These are phyloP conservation scores for Melanotaenia parkinsoni DNA, from an alignment of 2,797 vertebrate species.

Conservation along the genomic window DNA sequence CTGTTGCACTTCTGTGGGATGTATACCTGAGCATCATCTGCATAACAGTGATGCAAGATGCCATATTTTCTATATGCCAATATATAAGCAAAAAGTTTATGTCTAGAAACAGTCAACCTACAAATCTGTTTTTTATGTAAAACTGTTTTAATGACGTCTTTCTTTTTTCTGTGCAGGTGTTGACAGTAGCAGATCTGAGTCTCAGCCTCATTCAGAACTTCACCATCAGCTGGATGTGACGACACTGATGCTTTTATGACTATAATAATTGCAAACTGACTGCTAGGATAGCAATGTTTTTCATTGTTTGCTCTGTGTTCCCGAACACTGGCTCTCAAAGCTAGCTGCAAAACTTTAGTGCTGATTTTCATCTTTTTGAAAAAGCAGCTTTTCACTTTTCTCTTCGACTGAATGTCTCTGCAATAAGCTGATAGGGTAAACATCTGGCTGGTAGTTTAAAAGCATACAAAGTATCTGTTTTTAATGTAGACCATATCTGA, in stretches of 20 bases:
- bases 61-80: not conserved
- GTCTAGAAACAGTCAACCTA: not conserved
- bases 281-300: not conserved
- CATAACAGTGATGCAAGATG: not conserved
- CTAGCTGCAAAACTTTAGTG: not conserved
- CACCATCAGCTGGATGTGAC: conserved; percentile 86
- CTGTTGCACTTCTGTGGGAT: too few species aligned
- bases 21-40: too few species aligned
- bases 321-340: not conserved
- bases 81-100: not conserved
- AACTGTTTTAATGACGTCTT: not conserved
- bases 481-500: not conserved
- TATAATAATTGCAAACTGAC: not conserved
- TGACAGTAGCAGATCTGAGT: conserved; percentile 80
- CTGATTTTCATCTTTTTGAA: not conserved
- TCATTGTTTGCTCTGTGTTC: conserved; percentile 1
- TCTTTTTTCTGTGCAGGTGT: conserved; percentile 73
- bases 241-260: not conserved
- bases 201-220: conserved; percentile 87
- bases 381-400: not conserved
- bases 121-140: not conserved
- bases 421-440: not conserved
- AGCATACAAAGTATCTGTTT: not conserved
- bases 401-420: not conserved
- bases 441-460: not conserved